Evolutionary conservation across 2,888 invertebrate species (phyloP).

Genomic region (Phlogophora meticulosa): DNA sequence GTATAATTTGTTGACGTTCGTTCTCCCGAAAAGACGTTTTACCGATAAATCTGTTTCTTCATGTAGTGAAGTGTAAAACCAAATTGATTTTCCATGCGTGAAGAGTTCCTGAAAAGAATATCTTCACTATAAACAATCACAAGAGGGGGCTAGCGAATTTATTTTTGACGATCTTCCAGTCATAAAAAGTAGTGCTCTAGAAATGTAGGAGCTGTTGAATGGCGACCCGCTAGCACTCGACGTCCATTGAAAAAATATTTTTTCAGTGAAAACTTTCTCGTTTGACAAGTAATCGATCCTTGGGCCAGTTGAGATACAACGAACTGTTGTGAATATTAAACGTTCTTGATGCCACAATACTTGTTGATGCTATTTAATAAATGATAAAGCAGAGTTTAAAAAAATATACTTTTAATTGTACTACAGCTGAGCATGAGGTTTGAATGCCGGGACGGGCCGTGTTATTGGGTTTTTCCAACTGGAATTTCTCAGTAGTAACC

Average conservation of each 20-base stretch:
- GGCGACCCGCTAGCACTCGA: slow-evolving; percentile 48
- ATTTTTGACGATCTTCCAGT: slow-evolving; percentile 28
- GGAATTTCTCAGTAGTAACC: too few relatives aligned
- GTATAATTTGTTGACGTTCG: slow-evolving; percentile 46
- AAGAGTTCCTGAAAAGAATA: slow-evolving; percentile 16
- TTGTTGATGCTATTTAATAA: background rate
- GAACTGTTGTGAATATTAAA: slow-evolving; percentile 18
- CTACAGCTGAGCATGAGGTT: background rate
- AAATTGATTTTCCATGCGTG: slow-evolving; percentile 39
- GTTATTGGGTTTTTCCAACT: too few relatives aligned
- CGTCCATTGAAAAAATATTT: slow-evolving; percentile 46
- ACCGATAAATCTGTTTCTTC: slow-evolving; percentile 40
- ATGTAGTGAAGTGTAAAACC: slow-evolving; percentile 25
- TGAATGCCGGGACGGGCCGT: too few relatives aligned
- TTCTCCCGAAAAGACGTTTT: slow-evolving; percentile 38
- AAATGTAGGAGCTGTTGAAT: slow-evolving; percentile 45
- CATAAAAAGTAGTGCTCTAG: slow-evolving; percentile 26
- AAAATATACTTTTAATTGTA: too few relatives aligned
- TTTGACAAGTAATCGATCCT: slow-evolving; percentile 48
- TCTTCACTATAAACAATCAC: slow-evolving; percentile 11
- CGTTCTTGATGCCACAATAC: background rate
- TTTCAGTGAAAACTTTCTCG: slow-evolving; percentile 58
- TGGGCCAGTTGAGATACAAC: slow-evolving; percentile 30
- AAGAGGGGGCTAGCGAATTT: slow-evolving; percentile 16
- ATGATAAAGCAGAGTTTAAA: too few relatives aligned